A percentile compares a stretch with the other conserved stretches of the same genome.
Conservation (phyloP, 2,113 vertebrate species). For the Paraplagusia blochii region DNA sequence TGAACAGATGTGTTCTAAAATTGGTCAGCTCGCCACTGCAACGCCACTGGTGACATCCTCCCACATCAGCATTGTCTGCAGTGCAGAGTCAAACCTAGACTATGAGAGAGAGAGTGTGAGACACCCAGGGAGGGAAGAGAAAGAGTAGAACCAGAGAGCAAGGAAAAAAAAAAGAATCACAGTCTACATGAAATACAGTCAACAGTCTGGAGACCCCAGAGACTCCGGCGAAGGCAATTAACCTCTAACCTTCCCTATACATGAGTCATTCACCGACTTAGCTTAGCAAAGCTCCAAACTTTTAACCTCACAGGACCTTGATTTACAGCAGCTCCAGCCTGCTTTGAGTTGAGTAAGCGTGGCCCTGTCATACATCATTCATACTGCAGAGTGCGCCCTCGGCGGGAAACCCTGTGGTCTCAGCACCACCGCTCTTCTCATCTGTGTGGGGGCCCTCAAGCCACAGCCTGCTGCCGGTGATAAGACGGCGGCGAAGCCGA, state of each 20-base stretch:
- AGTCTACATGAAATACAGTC: conserved; percentile 30
- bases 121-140: not conserved
- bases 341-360: conserved; percentile 50
- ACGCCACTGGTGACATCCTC: conserved; percentile 51
- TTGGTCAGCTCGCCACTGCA: conserved; percentile 51
- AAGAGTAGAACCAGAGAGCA: not conserved
- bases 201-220: conserved; percentile 29
- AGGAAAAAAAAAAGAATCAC: conserved; percentile 3
- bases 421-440: conserved; percentile 44
- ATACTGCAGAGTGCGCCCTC: conserved; percentile 44
- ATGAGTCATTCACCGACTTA: conserved; percentile 18
- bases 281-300: conserved; percentile 23
- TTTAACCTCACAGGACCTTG: conserved; percentile 47
- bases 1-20: conserved; percentile 68
- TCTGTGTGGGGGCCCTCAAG: conserved; percentile 54
- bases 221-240: conserved; percentile 58
- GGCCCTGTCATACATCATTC: conserved; percentile 62
- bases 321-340: conserved; percentile 40
- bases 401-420: conserved; percentile 46
- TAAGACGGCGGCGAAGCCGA: conserved; percentile 55
- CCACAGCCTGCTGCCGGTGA: conserved; percentile 64
- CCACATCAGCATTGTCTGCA: conserved; percentile 28
- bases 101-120: not conserved
- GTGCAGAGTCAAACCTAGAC: conserved; percentile 4
- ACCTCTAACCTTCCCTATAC: conserved; percentile 47